phyloP scores from a whole-genome alignment of 2,113 vertebrate genomes.

The Ctenomys sociabilis region DNA sequence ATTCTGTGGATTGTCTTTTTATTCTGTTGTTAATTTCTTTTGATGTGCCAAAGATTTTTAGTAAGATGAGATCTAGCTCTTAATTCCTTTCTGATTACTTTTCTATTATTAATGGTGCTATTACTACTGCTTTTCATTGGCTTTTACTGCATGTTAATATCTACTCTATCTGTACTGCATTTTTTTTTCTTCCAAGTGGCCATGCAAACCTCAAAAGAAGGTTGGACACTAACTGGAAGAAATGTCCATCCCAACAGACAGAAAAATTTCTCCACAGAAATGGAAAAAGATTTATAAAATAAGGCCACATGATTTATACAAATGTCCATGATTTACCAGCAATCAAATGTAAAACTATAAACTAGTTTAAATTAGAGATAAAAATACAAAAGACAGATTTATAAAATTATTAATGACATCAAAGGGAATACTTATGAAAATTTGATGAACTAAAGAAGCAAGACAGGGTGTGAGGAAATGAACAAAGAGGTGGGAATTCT shows the following conservation, averaged over 20 bases:
- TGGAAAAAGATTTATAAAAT: background rate
- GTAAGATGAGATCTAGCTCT: background rate
- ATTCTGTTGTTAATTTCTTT: background rate
- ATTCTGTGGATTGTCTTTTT: background rate
- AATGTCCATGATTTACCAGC: background rate
- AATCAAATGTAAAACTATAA: background rate
- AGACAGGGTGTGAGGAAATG: background rate
- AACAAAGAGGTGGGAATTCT: background rate
- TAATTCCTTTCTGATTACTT: background rate
- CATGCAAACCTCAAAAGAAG: background rate
- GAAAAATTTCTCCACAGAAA: background rate
- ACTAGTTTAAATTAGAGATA: background rate
- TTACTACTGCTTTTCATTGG: background rate
- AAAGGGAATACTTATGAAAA: background rate
- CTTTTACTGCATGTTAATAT: background rate
- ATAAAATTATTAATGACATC: background rate
- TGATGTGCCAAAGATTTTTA: background rate
- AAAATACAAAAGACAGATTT: background rate
- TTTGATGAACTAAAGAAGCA: background rate
- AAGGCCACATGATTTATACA: background rate
- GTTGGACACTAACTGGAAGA: background rate
- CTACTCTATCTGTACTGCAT: background rate
- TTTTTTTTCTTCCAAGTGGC: background rate
- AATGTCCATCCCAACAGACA: background rate
- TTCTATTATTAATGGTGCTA: background rate